A percentile compares a stretch with the other conserved stretches of the same genome.
These are phyloP conservation scores for Eubucco bourcierii DNA, from an alignment of 2,113 vertebrate species.

Conservation along the genomic window DNA sequence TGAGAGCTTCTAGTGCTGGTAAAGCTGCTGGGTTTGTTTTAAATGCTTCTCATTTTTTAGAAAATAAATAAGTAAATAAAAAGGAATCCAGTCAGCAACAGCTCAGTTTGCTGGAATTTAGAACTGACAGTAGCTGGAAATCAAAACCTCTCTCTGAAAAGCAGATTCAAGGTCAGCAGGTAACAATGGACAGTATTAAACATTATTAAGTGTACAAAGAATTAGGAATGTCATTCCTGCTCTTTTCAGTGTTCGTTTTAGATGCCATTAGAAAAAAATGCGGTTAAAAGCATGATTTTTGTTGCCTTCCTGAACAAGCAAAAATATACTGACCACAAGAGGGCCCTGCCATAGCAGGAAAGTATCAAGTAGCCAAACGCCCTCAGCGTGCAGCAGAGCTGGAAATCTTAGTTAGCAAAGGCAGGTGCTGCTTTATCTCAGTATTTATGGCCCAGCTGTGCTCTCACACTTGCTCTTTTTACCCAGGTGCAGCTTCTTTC, in stretches of 20 bases:
- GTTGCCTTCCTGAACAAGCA: background rate
- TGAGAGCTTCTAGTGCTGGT: background rate
- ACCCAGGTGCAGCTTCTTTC: background rate
- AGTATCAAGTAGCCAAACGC: background rate
- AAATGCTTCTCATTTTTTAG: background rate
- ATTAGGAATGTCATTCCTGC: background rate
- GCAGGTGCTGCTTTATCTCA: background rate
- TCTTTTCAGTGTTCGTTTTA: background rate
- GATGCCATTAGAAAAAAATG: background rate
- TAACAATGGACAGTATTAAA: background rate
- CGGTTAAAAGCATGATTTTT: background rate
- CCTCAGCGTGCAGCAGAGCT: background rate
- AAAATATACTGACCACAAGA: conserved; percentile 51
- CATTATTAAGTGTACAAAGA: background rate
- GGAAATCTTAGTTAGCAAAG: background rate
- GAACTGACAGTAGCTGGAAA: background rate
- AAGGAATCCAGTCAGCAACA: background rate
- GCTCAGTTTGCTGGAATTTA: background rate
- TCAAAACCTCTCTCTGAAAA: background rate
- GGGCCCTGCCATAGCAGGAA: conserved; percentile 39
- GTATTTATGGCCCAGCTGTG: background rate
- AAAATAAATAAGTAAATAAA: too few relatives aligned
- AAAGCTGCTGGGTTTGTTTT: background rate
- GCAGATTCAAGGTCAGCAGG: background rate
- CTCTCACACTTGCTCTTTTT: background rate